Percentiles rank a stretch among this genome's conserved stretches.
These are phyloP conservation scores for Oryzias melastigma DNA, from an alignment of 2,113 vertebrate genomes.

Conservation along the genomic window DNA sequence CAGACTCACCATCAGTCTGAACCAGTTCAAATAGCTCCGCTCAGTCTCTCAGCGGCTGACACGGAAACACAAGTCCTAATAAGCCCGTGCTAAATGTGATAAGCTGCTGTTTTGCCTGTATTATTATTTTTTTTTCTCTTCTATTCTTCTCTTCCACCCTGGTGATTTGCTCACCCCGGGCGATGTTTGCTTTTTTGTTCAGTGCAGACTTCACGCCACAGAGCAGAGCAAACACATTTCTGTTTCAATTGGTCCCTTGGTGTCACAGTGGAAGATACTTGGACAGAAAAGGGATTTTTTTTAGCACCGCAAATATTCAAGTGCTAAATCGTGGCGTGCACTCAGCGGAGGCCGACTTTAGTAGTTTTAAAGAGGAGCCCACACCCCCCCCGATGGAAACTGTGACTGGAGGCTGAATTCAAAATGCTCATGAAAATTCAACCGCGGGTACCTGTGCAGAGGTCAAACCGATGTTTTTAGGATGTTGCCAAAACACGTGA, in stretches of 20 bases:
- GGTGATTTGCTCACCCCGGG: constrained; percentile 74
- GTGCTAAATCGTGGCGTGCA: constrained; percentile 61
- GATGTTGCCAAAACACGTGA: constrained; percentile 66
- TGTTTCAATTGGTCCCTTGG: constrained; percentile 78
- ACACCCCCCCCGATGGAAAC: constrained; percentile 58
- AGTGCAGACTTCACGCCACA: constrained; percentile 43
- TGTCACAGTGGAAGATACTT: constrained; percentile 74
- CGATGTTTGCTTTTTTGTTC: constrained; percentile 64
- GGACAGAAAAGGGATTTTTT: constrained; percentile 55
- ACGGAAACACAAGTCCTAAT: constrained; percentile 63
- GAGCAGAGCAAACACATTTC: constrained; percentile 74
- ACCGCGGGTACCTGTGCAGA: constrained; percentile 69
- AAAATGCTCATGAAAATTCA: constrained; percentile 73
- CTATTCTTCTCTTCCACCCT: constrained; percentile 69
- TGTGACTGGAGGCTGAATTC: constrained; percentile 66
- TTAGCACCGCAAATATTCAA: constrained; percentile 62
- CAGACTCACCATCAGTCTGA: constrained; percentile 68
- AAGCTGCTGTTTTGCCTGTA: constrained; percentile 58
- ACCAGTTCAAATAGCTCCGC: constrained; percentile 67
- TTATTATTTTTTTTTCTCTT: constrained; percentile 20
- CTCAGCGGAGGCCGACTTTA: constrained; percentile 65
- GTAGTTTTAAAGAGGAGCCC: constrained; percentile 62
- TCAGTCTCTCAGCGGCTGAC: constrained; percentile 64
- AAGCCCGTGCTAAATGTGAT: constrained; percentile 71
- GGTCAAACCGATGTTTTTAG: constrained; percentile 67